phyloP scores from a whole-genome alignment of 2,113 vertebrate species.

The Scomber scombrus region DNA sequence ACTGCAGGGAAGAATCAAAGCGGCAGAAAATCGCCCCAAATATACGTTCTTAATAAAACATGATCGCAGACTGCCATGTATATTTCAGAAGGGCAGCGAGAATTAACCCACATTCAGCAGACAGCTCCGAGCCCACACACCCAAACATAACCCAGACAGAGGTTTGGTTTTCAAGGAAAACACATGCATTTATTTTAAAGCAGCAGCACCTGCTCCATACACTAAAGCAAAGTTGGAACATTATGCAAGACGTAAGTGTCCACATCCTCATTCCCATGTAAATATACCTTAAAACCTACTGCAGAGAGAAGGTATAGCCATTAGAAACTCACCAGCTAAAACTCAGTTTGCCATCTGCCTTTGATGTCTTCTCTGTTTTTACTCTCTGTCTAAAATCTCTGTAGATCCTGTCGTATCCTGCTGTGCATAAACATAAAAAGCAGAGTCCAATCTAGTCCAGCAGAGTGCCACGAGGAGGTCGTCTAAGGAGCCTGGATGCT shows the following conservation, averaged over 20 bases:
- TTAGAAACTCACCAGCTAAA: slow-evolving; percentile 76
- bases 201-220: slow-evolving; percentile 41
- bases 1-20: slow-evolving; percentile 55
- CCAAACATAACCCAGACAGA: slow-evolving; percentile 68
- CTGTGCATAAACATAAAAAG: slow-evolving; percentile 7
- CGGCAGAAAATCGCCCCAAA: slow-evolving; percentile 68
- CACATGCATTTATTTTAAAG: slow-evolving; percentile 21
- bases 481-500: slow-evolving; percentile 51
- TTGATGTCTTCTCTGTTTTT: slow-evolving; percentile 46
- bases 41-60: slow-evolving; percentile 77
- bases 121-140: slow-evolving; percentile 61
- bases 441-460: slow-evolving; percentile 48
- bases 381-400: slow-evolving; percentile 39
- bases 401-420: slow-evolving; percentile 36
- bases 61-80: slow-evolving; percentile 71
- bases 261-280: neutral
- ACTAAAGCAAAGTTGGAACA: neutral
- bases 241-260: neutral
- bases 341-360: slow-evolving; percentile 81
- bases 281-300: neutral
- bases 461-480: slow-evolving; percentile 21
- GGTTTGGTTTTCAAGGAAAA: slow-evolving; percentile 39
- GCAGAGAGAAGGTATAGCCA: slow-evolving; percentile 33
- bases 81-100: slow-evolving; percentile 73
- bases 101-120: slow-evolving; percentile 79